phyloP scores from a whole-genome alignment of 2,113 vertebrate species.

The Salminus brasiliensis region DNA sequence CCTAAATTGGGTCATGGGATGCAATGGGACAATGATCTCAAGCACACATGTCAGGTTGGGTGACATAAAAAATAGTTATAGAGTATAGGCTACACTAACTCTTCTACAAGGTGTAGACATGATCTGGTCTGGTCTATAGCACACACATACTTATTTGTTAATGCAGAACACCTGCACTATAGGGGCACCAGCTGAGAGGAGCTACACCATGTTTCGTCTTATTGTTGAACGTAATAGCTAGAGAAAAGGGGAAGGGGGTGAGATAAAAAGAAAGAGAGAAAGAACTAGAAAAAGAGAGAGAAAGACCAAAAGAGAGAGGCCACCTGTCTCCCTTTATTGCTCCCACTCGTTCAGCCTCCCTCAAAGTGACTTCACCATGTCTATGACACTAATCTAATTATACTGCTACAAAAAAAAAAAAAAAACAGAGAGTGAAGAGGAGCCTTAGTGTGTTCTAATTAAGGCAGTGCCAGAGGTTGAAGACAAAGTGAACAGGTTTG shows the following conservation, averaged over 20 bases:
- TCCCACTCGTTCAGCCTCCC: slow-evolving; percentile 66
- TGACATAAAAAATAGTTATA: too few species aligned
- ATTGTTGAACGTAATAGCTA: slow-evolving; percentile 39
- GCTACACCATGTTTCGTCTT: slow-evolving; percentile 32
- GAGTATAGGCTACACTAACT: too few species aligned
- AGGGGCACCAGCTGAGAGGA: slow-evolving; percentile 28
- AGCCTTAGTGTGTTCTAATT: slow-evolving; percentile 55
- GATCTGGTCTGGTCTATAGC: too few species aligned
- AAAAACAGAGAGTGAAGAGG: slow-evolving; percentile 39
- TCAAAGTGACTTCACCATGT: slow-evolving; percentile 60
- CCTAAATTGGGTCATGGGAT: too few species aligned
- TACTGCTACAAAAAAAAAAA: slow-evolving; percentile 50
- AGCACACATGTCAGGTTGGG: not conserved
- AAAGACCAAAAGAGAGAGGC: slow-evolving; percentile 20
- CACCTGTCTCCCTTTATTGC: slow-evolving; percentile 54
- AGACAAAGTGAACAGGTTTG: slow-evolving; percentile 24
- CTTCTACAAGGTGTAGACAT: too few species aligned
- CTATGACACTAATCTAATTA: slow-evolving; percentile 54
- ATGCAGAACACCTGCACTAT: slow-evolving; percentile 32
- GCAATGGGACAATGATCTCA: too few species aligned
- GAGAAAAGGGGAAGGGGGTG: too few species aligned
- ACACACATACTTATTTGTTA: not conserved
- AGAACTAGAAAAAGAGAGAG: slow-evolving; percentile 1
- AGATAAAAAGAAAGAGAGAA: too few species aligned
- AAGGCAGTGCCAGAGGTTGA: slow-evolving; percentile 53